Conservation (phyloP, 2,888 invertebrate species). For the Eumacrocentrus americanus region DNA sequence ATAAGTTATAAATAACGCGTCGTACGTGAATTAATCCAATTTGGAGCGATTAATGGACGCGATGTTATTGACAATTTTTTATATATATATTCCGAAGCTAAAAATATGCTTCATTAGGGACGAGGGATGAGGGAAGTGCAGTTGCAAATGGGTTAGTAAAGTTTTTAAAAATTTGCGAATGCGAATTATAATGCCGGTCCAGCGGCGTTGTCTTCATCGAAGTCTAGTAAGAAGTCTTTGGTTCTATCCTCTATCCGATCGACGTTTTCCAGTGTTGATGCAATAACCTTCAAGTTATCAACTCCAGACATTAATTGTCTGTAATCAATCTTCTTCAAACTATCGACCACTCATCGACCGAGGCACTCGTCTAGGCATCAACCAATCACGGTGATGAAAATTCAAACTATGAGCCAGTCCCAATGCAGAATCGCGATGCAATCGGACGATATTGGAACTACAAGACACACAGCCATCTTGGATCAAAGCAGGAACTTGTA, state of each 20-base stretch:
- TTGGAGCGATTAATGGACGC: constrained; percentile 3
- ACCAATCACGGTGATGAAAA: too few relatives aligned
- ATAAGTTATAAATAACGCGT: background rate
- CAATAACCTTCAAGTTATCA: constrained; percentile 71
- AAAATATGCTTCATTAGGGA: background rate
- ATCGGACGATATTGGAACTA: too few relatives aligned
- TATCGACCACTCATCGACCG: too few relatives aligned
- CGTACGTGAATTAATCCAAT: background rate
- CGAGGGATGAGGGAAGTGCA: background rate
- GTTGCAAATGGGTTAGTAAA: background rate
- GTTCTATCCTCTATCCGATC: constrained; percentile 65
- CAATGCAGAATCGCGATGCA: too few relatives aligned
- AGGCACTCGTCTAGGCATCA: too few relatives aligned
- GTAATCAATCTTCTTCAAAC: constrained; percentile 13
- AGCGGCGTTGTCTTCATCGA: constrained; percentile 62
- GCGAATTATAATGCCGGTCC: constrained; percentile 62
- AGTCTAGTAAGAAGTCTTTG: constrained; percentile 62
- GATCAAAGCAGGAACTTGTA: too few relatives aligned
- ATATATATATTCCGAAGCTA: background rate
- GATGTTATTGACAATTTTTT: constrained; percentile 1
- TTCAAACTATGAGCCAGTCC: too few relatives aligned
- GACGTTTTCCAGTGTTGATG: constrained; percentile 68
- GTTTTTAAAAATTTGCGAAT: background rate
- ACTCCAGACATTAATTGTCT: constrained; percentile 73
- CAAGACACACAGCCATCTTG: too few relatives aligned